phyloP scores from a whole-genome alignment of 1,140 invertebrate genomes.

The Nasonia giraulti region DNA sequence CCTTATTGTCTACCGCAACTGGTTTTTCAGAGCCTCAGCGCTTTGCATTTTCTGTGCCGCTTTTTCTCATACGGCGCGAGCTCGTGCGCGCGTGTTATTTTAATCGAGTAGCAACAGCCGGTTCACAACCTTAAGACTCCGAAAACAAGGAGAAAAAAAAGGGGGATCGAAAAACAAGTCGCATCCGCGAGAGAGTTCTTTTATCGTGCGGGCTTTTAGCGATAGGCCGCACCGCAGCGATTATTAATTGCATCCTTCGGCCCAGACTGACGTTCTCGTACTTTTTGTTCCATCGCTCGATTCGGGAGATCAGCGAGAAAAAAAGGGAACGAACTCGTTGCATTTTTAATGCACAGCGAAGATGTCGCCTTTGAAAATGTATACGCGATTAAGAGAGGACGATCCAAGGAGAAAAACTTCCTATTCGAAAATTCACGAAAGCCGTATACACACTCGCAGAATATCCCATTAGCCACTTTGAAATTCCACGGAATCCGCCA shows the following conservation, averaged over 20 bases:
- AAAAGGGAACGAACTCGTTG: not conserved
- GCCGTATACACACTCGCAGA: no score
- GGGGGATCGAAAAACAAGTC: not conserved
- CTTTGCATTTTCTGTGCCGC: not conserved
- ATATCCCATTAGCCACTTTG: not conserved
- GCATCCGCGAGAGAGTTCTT: not conserved
- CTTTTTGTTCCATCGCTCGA: not conserved
- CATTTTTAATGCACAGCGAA: not conserved
- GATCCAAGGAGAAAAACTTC: not conserved
- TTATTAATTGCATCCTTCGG: conserved; percentile 1
- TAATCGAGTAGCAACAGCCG: not conserved
- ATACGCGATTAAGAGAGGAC: not conserved
- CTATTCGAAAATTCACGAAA: not conserved
- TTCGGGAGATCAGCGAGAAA: not conserved
- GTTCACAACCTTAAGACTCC: not conserved
- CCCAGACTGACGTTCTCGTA: no score
- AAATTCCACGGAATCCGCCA: not conserved
- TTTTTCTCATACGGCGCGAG: not conserved
- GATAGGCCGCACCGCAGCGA: not conserved
- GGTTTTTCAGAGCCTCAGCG: not conserved
- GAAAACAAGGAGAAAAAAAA: not conserved
- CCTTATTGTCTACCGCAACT: not conserved
- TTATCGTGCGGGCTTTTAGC: not conserved
- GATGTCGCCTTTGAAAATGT: not conserved
- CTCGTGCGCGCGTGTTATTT: not conserved